Evolutionary conservation across 2,888 invertebrate species (phyloP).

Genomic region (Diaprepes abbreviatus): DNA sequence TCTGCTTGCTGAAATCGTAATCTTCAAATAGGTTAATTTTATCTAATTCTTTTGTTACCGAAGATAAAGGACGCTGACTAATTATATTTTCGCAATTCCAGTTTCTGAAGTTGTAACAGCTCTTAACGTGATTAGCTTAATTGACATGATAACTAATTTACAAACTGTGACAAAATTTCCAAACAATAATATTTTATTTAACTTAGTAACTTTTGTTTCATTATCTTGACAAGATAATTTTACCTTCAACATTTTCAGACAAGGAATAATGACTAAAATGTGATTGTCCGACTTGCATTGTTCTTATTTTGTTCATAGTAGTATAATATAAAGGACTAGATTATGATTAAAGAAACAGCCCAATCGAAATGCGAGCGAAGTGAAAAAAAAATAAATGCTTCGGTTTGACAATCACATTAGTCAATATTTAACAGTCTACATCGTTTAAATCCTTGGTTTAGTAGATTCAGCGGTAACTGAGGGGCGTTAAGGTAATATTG

Average conservation of each 20-base stretch:
- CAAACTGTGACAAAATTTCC: constrained; percentile 5
- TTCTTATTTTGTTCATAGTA: too few species aligned
- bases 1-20: too few species aligned
- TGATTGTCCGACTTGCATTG: too few species aligned
- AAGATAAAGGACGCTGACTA: constrained; percentile 6
- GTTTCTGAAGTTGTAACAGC: neutral
- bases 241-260: constrained; percentile 5
- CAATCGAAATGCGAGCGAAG: too few species aligned
- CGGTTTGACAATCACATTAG: too few species aligned
- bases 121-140: constrained; percentile 6
- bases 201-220: neutral
- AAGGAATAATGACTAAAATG: constrained; percentile 2
- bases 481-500: too few species aligned
- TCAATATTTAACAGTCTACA: too few species aligned
- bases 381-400: too few species aligned
- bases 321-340: too few species aligned
- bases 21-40: neutral
- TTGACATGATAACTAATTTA: constrained; percentile 21
- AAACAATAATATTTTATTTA: constrained; percentile 18
- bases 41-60: neutral
- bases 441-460: too few species aligned
- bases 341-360: too few species aligned
- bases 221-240: constrained; percentile 5
- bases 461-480: too few species aligned
- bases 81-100: neutral